These are phyloP conservation scores for Macrosteles quadrilineatus DNA, from an alignment of 1,140 invertebrate species.

Conservation along the genomic window DNA sequence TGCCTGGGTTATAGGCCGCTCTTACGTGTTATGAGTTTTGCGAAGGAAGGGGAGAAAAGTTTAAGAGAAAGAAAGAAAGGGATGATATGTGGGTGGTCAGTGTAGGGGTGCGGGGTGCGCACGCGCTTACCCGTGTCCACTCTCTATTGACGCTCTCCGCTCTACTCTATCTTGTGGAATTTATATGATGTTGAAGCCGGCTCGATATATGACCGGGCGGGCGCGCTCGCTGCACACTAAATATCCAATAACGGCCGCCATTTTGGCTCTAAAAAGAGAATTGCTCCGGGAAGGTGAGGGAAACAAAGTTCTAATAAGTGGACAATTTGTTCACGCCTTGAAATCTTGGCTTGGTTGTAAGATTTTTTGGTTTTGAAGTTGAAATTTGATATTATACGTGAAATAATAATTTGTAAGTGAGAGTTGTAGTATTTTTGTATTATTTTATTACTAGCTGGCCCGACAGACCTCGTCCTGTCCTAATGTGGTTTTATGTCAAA, in stretches of 20 bases:
- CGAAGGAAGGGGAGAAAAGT: slow-evolving; percentile 33
- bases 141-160: slow-evolving; percentile 26
- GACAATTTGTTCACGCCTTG: slow-evolving; percentile 7
- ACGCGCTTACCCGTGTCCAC: slow-evolving; percentile 12
- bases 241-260: slow-evolving; percentile 35
- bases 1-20: slow-evolving; percentile 32
- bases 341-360: too few species aligned
- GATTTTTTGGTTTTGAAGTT: too few species aligned
- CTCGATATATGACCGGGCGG: slow-evolving; percentile 33
- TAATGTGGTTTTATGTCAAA: too few species aligned
- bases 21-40: slow-evolving; percentile 36
- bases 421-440: too few species aligned
- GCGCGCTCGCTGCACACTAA: slow-evolving; percentile 15
- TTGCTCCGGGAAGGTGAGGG: slow-evolving; percentile 5
- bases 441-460: too few species aligned
- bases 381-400: too few species aligned
- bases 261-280: slow-evolving; percentile 35
- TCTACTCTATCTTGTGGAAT: slow-evolving; percentile 34
- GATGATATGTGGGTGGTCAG: slow-evolving; percentile 34
- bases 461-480: too few species aligned
- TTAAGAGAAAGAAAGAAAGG: slow-evolving; percentile 33
- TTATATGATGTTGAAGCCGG: slow-evolving; percentile 34
- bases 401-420: too few species aligned
- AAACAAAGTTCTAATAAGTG: slow-evolving; percentile 5
- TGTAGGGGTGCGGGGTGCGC: background rate